A percentile compares a stretch with the other conserved stretches of the same genome.
These are phyloP conservation scores for Biston betularia DNA, from an alignment of 2,888 invertebrate species.

Conservation along the genomic window DNA sequence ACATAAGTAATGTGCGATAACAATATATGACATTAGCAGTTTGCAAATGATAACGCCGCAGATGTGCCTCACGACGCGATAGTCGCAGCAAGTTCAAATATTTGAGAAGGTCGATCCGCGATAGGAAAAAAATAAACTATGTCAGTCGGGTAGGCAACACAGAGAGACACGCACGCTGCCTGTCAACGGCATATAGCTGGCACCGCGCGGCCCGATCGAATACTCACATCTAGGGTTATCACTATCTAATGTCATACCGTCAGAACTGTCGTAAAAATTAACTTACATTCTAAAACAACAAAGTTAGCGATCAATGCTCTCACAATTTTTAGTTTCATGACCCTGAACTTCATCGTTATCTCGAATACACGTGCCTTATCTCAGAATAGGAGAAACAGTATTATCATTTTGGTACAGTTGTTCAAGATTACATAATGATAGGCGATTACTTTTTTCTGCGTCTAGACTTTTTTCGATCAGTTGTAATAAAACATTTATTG, in stretches of 20 bases:
- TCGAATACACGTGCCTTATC: conserved; percentile 45
- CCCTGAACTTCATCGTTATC: conserved; percentile 46
- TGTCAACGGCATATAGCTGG: conserved; percentile 49
- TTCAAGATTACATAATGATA: conserved; percentile 40
- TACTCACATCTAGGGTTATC: conserved; percentile 60
- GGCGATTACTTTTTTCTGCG: conserved; percentile 35
- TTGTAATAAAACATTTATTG: conserved; percentile 33
- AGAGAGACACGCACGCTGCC: conserved; percentile 47
- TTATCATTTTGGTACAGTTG: conserved; percentile 38
- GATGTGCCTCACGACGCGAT: conserved; percentile 53
- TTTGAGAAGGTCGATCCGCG: conserved; percentile 69
- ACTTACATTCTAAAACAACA: conserved; percentile 37
- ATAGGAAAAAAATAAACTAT: conserved; percentile 62
- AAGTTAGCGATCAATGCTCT: conserved; percentile 48
- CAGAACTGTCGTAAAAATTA: conserved; percentile 31
- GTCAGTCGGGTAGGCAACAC: conserved; percentile 62
- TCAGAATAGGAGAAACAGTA: conserved; percentile 34
- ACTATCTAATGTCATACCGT: conserved; percentile 40
- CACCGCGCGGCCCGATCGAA: conserved; percentile 35
- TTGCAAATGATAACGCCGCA: conserved; percentile 51
- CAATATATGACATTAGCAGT: conserved; percentile 52
- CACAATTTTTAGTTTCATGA: conserved; percentile 38
- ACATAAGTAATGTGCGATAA: conserved; percentile 46
- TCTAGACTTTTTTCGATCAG: conserved; percentile 38
- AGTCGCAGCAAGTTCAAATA: conserved; percentile 69